These are phyloP conservation scores for Medauroidea extradentata DNA, from an alignment of 1,140 invertebrate species.

Conservation along the genomic window DNA sequence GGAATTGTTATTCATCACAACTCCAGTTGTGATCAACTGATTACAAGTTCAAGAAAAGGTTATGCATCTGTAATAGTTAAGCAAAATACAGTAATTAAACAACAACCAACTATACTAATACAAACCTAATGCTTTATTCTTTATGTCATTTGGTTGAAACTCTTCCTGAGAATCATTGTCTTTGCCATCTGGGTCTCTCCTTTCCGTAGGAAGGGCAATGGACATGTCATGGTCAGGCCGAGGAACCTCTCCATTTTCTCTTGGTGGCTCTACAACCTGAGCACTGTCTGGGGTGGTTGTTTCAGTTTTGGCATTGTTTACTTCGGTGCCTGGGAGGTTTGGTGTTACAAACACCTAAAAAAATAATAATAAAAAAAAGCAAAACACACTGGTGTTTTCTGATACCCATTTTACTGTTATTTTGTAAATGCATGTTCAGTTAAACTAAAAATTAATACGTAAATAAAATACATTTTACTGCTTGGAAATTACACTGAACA, in stretches of 20 bases:
- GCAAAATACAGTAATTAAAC: no score
- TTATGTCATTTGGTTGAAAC: background rate
- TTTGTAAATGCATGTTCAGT: background rate
- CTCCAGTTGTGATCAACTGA: no score
- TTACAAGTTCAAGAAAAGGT: no score
- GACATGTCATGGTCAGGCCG: background rate
- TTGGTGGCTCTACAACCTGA: background rate
- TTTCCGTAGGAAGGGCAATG: background rate
- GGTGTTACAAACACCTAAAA: background rate
- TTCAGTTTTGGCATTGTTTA: no score
- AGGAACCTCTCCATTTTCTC: conserved; percentile 1
- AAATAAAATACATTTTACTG: background rate
- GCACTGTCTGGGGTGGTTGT: background rate
- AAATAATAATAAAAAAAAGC: background rate
- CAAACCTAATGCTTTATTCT: background rate
- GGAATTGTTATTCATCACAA: no score
- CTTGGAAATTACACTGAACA: no score
- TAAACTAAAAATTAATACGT: background rate
- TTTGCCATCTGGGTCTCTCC: conserved; percentile 4
- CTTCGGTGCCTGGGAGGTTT: background rate
- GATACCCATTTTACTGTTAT: background rate
- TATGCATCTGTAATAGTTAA: no score
- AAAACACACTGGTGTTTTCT: background rate
- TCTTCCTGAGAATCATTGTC: conserved; percentile 4
- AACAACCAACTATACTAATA: no score